Base-by-base conservation (phyloP, 2,888 invertebrate genomes). In the Luperina testacea region DNA sequence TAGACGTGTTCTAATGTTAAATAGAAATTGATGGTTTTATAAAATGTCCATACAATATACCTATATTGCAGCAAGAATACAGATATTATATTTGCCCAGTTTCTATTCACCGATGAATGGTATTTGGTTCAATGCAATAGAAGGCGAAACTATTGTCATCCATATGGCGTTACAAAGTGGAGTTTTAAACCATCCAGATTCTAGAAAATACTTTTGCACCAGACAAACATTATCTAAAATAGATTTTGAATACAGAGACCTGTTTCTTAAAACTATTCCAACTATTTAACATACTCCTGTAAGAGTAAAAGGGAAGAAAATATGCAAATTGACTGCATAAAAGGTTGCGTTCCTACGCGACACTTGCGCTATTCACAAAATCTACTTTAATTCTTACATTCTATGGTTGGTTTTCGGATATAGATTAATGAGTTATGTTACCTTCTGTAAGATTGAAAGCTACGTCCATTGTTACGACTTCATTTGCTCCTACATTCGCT, bases 381-480 rank as follows among this genome's bases (percentile, higher is more conserved):
- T 64, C 45, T 53, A 81, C 89, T 79, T 63, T 87, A 81, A 81
- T 1, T 0, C 0, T 0, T 0, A 1, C 0, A 0, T 0, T 0
- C 1, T 64, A 87, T 75, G 81, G 82, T 87, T 1, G 20, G 57
- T 69, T 83, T 88, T 89, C 3, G 17, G 0, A 51, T 81, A 75
- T 3, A 13, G 0, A 68, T 63, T 77, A 24, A 67, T 53, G 17
- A 86, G 86, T 85, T 89, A 89, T 93, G 84, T 87, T 78, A 61
- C 90, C 42, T 92, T 92, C 84, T 77, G 74, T 51, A 72, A 61
- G 38, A 53, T 73, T 27, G 51, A 48, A 68, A 65, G 51, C 64
- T 77, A 71, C 48, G 79, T 79, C 96, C 94, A 96, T 96, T 96
- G 96, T 96, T 96, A 95, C 94, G 92, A 94, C 96, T 96, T 96